Evolutionary conservation across 2,113 vertebrate species (phyloP), one percentile per base, ranked within the genome.

Genomic region (Notiomystis cincta): DNA sequence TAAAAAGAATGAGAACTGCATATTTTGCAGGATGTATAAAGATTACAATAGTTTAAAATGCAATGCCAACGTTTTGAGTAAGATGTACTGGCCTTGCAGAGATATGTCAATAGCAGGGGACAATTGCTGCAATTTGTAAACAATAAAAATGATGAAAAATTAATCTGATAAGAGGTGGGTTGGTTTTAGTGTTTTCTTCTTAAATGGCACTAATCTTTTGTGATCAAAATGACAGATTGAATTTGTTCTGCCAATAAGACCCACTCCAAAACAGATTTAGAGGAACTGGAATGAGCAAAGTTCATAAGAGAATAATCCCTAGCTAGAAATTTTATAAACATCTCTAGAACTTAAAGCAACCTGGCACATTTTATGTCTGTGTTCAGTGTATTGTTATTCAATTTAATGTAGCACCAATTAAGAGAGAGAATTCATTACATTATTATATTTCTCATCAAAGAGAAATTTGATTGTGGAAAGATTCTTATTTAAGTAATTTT

Each of bases 211-310:
- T 95, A 71, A 92, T 90, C 67, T 60, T 94, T 90, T 88, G 58
- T 86, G 44, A 94, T 82, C 2, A 1, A 70, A 94, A 83, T 47
- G 45, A 87, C 89, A 94, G 72, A 69, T 11, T 81, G 67, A 51
- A 89, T 93, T 95, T 84, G 80, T 93, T 93, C 90, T 82, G 72
- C 65, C 72, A 75, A 11, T 50, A 86, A 66, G 64, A 86, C 67
- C 44, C 37, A 61, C 37, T 94, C 47, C 79, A 94, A 94, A 95
- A 90, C 51, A 95, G 76, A 75, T 65, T 94, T 75, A 75, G 22
- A 19, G n/a, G n/a, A 96, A 93, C 44, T 56, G 64, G 47, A 93
- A 81, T 33, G 40, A 90, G 19, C 18, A 9, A 81, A 89, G 8
- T 62, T 88, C 5, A 0, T 44, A 89, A 50, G 45, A 65, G 19